A percentile compares a stretch with the other conserved stretches of the same genome.
phyloP scores from a whole-genome alignment of 2,888 invertebrate genomes.

The Oxycera nigricornis region DNA sequence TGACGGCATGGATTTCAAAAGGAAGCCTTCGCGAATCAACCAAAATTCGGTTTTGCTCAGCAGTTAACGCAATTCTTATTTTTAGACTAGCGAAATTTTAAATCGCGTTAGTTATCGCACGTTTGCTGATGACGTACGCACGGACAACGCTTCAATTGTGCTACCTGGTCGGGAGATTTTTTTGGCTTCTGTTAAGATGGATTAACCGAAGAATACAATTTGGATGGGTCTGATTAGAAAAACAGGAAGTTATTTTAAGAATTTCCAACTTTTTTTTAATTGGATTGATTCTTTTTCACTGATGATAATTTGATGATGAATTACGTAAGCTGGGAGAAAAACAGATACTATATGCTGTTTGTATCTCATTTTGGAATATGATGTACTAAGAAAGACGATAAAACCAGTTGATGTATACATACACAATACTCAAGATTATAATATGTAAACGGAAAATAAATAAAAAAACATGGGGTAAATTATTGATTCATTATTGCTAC shows the following conservation, averaged over 20 bases:
- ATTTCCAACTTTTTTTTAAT: neutral
- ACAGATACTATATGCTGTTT: too few species aligned
- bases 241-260: neutral
- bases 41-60: slow-evolving; percentile 22
- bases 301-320: neutral
- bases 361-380: too few species aligned
- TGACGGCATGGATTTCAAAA: slow-evolving; percentile 8
- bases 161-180: neutral
- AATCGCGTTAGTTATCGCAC: neutral
- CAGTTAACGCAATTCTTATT: slow-evolving; percentile 25
- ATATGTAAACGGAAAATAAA: too few species aligned
- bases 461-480: too few species aligned
- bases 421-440: too few species aligned
- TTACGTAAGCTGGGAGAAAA: too few species aligned
- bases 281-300: neutral
- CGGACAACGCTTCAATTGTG: neutral
- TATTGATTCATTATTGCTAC: too few species aligned
- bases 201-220: neutral
- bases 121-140: neutral
- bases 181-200: neutral
- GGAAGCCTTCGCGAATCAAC: neutral
- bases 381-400: too few species aligned
- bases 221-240: slow-evolving; percentile 1
- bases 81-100: slow-evolving; percentile 29
- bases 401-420: too few species aligned